These are phyloP conservation scores for Cheumatopsyche charites DNA, from an alignment of 1,140 invertebrate species.

Conservation along the genomic window DNA sequence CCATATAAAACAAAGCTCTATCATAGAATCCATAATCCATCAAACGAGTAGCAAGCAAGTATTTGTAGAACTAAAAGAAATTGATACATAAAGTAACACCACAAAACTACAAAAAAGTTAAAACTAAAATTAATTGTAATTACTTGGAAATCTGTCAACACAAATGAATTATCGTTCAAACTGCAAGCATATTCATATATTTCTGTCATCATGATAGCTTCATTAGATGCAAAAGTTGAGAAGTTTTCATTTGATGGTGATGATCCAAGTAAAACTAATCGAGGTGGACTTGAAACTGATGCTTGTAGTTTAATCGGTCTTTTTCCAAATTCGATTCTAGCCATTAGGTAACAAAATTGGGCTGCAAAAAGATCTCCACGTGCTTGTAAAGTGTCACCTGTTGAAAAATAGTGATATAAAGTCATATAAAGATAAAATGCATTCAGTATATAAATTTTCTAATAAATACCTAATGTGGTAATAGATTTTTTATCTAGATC, in stretches of 20 bases:
- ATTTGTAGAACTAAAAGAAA: constrained; percentile 71
- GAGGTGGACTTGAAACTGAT: constrained; percentile 44
- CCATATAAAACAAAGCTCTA: constrained; percentile 81
- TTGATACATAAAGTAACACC: neutral
- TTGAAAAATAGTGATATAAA: neutral
- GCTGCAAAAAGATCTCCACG: constrained; percentile 83
- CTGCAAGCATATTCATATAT: constrained; percentile 92
- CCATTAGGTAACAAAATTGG: constrained; percentile 93
- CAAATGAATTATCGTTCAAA: constrained; percentile 77
- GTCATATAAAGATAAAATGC: neutral
- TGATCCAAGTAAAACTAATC: constrained; percentile 79
- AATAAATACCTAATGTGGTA: constrained; percentile 67
- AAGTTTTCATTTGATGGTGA: constrained; percentile 66
- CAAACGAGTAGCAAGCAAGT: constrained; percentile 74
- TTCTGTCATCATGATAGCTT: constrained; percentile 92
- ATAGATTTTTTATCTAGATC: constrained; percentile 86
- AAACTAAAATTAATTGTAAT: constrained; percentile 38
- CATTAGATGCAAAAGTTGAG: constrained; percentile 71
- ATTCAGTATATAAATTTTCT: neutral
- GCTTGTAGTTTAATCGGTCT: constrained; percentile 55
- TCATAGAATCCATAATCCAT: constrained; percentile 78
- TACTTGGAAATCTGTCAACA: constrained; percentile 74
- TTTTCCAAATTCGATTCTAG: constrained; percentile 75
- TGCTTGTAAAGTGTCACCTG: constrained; percentile 69
- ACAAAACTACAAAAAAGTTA: constrained; percentile 14